Conservation (phyloP, 2,888 invertebrate genomes). For the Auanema sp. region DNA sequence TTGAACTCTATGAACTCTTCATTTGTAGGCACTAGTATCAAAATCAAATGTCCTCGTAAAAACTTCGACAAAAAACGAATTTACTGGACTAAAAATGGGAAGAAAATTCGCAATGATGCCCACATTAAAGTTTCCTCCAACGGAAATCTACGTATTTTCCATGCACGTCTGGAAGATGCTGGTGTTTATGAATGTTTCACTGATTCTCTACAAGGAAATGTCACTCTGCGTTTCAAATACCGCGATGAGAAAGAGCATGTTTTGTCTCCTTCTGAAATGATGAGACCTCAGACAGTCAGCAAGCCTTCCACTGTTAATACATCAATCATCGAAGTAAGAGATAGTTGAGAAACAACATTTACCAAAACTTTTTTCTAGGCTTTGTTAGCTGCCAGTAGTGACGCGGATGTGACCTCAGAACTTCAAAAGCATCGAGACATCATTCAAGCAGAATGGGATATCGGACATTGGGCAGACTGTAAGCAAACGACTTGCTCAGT, state of each 20-base stretch:
- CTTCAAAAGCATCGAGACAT: slow-evolving; percentile 32
- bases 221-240: slow-evolving; percentile 79
- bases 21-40: slow-evolving; percentile 78
- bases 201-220: slow-evolving; percentile 71
- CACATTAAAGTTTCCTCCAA: slow-evolving; percentile 80
- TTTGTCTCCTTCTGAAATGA: slow-evolving; percentile 17
- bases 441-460: slow-evolving; percentile 33
- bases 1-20: slow-evolving; percentile 72
- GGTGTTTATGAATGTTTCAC: slow-evolving; percentile 74
- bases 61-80: slow-evolving; percentile 75
- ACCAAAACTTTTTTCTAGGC: slow-evolving; percentile 16
- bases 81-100: slow-evolving; percentile 83
- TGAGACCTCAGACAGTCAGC: slow-evolving; percentile 8
- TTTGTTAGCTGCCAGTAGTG: slow-evolving; percentile 27
- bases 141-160: slow-evolving; percentile 83
- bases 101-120: slow-evolving; percentile 72
- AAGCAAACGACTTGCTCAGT: slow-evolving; percentile 43
- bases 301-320: slow-evolving; percentile 18
- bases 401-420: slow-evolving; percentile 28
- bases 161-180: slow-evolving; percentile 70
- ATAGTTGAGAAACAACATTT: background rate
- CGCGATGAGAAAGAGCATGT: slow-evolving; percentile 46
- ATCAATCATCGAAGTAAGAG: slow-evolving; percentile 29
- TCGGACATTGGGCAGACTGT: slow-evolving; percentile 47
- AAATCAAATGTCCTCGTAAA: slow-evolving; percentile 90